Evolutionary conservation across 1,140 invertebrate species (phyloP).

Genomic region (Hycleus phaleratus): DNA sequence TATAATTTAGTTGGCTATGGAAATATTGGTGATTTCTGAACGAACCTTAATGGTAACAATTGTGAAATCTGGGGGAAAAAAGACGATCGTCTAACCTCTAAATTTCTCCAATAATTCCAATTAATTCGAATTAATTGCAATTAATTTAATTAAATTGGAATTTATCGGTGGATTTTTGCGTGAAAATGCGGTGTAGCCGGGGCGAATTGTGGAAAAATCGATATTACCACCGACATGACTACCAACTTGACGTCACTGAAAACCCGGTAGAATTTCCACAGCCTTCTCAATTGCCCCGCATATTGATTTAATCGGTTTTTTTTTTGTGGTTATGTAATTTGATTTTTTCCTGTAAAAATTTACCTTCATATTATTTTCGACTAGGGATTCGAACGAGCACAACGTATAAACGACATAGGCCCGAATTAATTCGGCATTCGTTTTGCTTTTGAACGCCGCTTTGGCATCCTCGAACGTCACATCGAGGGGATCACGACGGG

Average conservation of each 20-base stretch:
- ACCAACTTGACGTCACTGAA: constrained; percentile 1
- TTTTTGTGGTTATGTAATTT: constrained; percentile 36
- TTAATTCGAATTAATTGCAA: too few relatives aligned
- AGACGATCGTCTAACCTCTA: too few relatives aligned
- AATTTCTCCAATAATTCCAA: too few relatives aligned
- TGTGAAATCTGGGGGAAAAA: too few relatives aligned
- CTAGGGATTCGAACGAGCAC: constrained; percentile 82
- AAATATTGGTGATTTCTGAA: too few relatives aligned
- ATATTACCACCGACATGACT: background rate
- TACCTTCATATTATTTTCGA: constrained; percentile 92
- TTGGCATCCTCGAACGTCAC: constrained; percentile 75
- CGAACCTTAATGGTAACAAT: too few relatives aligned
- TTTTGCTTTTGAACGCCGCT: constrained; percentile 89
- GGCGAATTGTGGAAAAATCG: background rate
- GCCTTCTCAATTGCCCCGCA: background rate
- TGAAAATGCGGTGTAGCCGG: too few relatives aligned
- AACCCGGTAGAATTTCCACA: background rate
- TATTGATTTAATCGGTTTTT: too few relatives aligned
- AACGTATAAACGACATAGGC: constrained; percentile 90
- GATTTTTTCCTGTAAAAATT: too few relatives aligned
- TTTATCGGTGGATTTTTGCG: too few relatives aligned
- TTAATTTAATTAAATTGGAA: too few relatives aligned
- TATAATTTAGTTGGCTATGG: too few relatives aligned
- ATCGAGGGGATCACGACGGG: constrained; percentile 71
- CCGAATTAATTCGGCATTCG: constrained; percentile 83